These are phyloP conservation scores for Hirtodrosophila histrioides DNA, from an alignment of 2,888 invertebrate genomes.

Conservation along the genomic window DNA sequence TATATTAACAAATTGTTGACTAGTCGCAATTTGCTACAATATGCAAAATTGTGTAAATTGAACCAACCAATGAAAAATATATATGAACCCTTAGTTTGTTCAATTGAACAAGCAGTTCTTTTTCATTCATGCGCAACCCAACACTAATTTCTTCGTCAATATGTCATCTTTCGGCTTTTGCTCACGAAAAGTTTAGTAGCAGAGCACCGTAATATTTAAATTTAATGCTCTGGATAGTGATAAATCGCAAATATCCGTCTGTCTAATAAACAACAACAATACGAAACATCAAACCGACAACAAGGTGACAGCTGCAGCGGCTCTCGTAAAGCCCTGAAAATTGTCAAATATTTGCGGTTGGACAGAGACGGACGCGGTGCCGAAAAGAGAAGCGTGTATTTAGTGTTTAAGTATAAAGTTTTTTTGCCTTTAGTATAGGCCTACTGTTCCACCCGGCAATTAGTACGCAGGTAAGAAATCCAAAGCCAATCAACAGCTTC, in stretches of 20 bases:
- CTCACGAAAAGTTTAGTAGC: slow-evolving; percentile 69
- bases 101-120: slow-evolving; percentile 22
- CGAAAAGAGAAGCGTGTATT: slow-evolving; percentile 31
- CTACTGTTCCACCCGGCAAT: slow-evolving; percentile 44
- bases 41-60: neutral
- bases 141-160: slow-evolving; percentile 66
- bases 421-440: slow-evolving; percentile 37
- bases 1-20: neutral
- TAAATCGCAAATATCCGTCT: slow-evolving; percentile 30
- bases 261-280: slow-evolving; percentile 22
- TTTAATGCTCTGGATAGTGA: slow-evolving; percentile 40
- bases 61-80: neutral
- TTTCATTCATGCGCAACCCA: slow-evolving; percentile 35
- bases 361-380: slow-evolving; percentile 54
- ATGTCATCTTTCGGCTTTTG: slow-evolving; percentile 78
- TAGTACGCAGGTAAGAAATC: slow-evolving; percentile 47
- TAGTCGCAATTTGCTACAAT: neutral
- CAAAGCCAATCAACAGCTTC: slow-evolving; percentile 21
- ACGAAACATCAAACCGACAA: slow-evolving; percentile 16
- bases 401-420: slow-evolving; percentile 69
- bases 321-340: slow-evolving; percentile 39
- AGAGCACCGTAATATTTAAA: slow-evolving; percentile 49
- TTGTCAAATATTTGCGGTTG: slow-evolving; percentile 45
- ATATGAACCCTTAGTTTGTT: slow-evolving; percentile 13
- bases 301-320: slow-evolving; percentile 22